Evolutionary conservation across 2,888 invertebrate genomes (phyloP), one percentile per base, ranked within the genome.

Genomic region (Spicauda simplicius): DNA sequence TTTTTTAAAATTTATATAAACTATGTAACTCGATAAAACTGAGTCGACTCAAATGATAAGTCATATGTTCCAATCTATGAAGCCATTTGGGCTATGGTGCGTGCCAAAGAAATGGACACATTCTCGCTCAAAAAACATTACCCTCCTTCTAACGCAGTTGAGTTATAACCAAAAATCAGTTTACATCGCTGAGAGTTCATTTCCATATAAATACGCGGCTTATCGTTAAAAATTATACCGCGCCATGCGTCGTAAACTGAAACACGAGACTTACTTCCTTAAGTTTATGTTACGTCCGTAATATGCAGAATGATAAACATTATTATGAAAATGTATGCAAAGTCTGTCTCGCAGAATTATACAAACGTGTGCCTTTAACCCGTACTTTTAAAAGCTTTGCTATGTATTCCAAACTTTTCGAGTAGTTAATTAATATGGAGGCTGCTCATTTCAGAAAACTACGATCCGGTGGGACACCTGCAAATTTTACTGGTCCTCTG

Each of bases 381-480:
- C n/a, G 48, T 48, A 59, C 58, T 50, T 60, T 52, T 60, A 50
- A 60, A 50, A 60, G 50, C 60, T 12, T 60, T 50, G 50, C 12
- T 33, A 18, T 60, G 50, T 50, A 50, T 30, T 12, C 33, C 50
- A 14, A 48, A 52, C 60, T 60, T 60, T 60, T 16, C n/a, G 48
- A 48, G 59, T 59, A 14, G 18, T 48, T 45, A 55, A 55, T 48
- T 48, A 59, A 45, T 59, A 60, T 50, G 50, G 20, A 59, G 48
- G 60, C 30, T 25, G 50, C 50, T 50, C 4, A 33, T 50, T 52
- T 20, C n/a, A 14, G 20, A 45, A 45, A 50, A 60, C 48, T 60
- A 30, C 5, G 30, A 6, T 52, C 18, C 18, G 11, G 7, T 12
- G 60, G 60, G 60, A 52, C 16, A 50, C 57, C 20, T 8, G 12